Conservation (phyloP, 2,888 invertebrate species). For the Diogma glabrata region DNA sequence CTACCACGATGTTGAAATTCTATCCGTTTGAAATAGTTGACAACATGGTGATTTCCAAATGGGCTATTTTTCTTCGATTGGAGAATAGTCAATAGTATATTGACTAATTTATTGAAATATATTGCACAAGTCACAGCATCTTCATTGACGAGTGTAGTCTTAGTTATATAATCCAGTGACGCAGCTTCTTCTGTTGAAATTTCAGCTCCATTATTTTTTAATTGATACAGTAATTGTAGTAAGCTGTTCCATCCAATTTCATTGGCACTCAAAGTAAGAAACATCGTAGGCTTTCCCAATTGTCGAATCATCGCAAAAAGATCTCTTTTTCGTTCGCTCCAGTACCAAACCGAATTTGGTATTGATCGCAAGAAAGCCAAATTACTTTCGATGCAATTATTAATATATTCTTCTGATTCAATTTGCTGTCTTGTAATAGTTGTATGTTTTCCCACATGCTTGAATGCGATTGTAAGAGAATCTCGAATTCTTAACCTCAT, state of each 20-base stretch:
- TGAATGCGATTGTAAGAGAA: constrained; percentile 18
- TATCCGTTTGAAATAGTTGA: no score
- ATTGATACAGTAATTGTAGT: constrained; percentile 27
- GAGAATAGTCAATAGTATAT: no score
- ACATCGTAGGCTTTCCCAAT: constrained; percentile 25
- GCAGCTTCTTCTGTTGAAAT: no score
- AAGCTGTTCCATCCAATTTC: constrained; percentile 23
- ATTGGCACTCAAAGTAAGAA: constrained; percentile 33
- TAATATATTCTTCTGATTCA: constrained; percentile 17
- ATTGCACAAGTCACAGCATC: no score
- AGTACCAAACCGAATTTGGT: constrained; percentile 1
- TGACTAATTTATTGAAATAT: no score
- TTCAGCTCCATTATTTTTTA: constrained; percentile 17
- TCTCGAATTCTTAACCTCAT: constrained; percentile 22
- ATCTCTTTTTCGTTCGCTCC: constrained; percentile 27
- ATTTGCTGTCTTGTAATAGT: constrained; percentile 19
- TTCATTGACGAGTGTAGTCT: no score
- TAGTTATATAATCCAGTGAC: no score
- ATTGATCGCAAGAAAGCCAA: constrained; percentile 18
- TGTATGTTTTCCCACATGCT: constrained; percentile 16
- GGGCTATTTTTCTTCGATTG: no score
- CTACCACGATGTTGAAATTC: no score
- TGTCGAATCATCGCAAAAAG: constrained; percentile 25
- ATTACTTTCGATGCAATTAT: constrained; percentile 17
- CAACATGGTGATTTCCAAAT: no score